A percentile compares a stretch with the other conserved stretches of the same genome.
These are phyloP conservation scores for Prosopocoilus inquinatus DNA, from an alignment of 2,888 invertebrate species.

Conservation along the genomic window DNA sequence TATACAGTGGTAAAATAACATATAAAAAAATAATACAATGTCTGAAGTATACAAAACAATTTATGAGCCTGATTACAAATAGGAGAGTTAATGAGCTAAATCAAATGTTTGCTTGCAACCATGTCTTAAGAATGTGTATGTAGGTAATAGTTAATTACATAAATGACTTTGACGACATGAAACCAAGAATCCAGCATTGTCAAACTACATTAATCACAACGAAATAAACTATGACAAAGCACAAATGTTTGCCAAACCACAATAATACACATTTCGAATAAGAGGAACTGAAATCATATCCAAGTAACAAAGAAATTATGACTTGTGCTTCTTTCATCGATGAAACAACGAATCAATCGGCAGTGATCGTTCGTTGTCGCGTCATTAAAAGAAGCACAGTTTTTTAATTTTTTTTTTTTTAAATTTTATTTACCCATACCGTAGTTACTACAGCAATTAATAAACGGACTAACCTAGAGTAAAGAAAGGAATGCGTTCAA, in stretches of 20 bases:
- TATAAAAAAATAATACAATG: slow-evolving; percentile 20
- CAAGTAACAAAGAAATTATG: too few relatives aligned
- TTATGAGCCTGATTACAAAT: background rate
- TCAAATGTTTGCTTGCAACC: too few relatives aligned
- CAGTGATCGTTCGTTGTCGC: too few relatives aligned
- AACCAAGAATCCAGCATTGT: background rate
- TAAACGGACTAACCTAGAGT: slow-evolving; percentile 13
- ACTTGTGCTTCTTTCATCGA: too few relatives aligned
- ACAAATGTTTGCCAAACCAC: background rate
- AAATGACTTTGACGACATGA: background rate
- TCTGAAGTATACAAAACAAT: slow-evolving; percentile 20
- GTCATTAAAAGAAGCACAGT: too few relatives aligned
- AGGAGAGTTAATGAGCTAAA: too few relatives aligned
- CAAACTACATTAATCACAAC: background rate
- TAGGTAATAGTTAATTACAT: background rate
- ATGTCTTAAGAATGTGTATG: too few relatives aligned
- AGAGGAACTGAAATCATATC: too few relatives aligned
- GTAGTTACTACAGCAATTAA: background rate
- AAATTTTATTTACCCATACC: slow-evolving; percentile 4
- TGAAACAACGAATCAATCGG: too few relatives aligned
- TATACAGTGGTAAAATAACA: slow-evolving; percentile 21
- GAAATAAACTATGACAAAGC: background rate
- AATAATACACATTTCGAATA: background rate
- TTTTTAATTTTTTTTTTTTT: too few relatives aligned
- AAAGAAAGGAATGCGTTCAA: slow-evolving; percentile 31